phyloP scores from a whole-genome alignment of 2,797 vertebrate genomes.

The Halcyon leucocephala region DNA sequence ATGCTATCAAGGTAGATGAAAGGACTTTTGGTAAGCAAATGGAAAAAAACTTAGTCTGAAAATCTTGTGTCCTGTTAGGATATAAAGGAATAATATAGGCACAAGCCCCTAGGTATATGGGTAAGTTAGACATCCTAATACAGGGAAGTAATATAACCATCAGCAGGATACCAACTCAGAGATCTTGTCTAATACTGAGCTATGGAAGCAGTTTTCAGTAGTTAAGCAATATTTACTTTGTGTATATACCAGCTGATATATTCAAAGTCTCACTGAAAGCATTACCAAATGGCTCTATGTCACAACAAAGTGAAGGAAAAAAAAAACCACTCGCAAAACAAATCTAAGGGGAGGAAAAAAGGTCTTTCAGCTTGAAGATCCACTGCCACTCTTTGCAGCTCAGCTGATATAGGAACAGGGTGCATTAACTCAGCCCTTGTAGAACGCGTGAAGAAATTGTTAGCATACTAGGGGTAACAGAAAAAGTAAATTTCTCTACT shows the following conservation, averaged over 20 bases:
- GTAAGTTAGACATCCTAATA: not conserved
- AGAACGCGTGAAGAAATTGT: not conserved
- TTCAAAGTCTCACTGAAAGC: not conserved
- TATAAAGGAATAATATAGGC: not conserved
- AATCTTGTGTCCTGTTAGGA: not conserved
- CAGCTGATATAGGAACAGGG: not conserved
- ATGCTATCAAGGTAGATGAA: not conserved
- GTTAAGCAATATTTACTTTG: not conserved
- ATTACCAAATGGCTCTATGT: not conserved
- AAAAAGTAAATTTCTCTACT: not conserved
- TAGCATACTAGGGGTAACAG: fast-evolving
- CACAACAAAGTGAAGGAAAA: not conserved
- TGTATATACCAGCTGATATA: not conserved
- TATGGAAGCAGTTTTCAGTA: not conserved
- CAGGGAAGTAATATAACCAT: not conserved
- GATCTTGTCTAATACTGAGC: not conserved
- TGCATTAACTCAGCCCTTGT: not conserved
- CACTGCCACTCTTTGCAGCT: not conserved
- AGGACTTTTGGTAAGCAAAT: not conserved
- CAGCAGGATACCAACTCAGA: not conserved
- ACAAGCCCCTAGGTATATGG: not conserved
- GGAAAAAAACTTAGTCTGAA: not conserved
- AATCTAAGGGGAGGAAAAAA: not conserved
- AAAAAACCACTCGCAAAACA: not conserved
- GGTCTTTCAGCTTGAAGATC: not conserved